Conservation (phyloP, 2,888 invertebrate genomes). For the Abscondita cerata region DNA sequence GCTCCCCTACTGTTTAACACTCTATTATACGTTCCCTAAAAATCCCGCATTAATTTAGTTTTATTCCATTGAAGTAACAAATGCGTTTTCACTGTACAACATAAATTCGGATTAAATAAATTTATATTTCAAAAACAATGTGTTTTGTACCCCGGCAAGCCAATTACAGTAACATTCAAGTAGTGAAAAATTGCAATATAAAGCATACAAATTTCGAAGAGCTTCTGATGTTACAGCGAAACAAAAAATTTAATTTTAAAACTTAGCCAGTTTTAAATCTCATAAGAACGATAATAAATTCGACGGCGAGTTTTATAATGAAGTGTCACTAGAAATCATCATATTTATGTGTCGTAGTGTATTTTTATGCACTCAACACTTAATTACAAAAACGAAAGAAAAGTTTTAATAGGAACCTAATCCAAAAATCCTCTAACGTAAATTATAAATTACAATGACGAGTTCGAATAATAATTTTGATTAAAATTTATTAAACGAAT, state of each 20-base stretch:
- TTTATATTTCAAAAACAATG: neutral
- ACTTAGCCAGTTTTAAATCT: constrained; percentile 23
- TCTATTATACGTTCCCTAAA: too few relatives aligned
- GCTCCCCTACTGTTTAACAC: too few relatives aligned
- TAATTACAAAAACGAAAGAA: constrained; percentile 22
- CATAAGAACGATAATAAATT: constrained; percentile 29
- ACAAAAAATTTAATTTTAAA: constrained; percentile 12
- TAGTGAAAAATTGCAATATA: constrained; percentile 1
- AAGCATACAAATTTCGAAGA: constrained; percentile 1
- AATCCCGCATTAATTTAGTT: too few relatives aligned
- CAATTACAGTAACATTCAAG: constrained; percentile 8
- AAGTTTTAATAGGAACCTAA: constrained; percentile 42
- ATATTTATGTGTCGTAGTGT: constrained; percentile 25
- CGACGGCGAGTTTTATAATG: constrained; percentile 22
- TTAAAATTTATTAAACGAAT: constrained; percentile 24
- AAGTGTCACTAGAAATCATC: constrained; percentile 33
- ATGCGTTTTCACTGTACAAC: constrained; percentile 1
- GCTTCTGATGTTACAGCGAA: neutral
- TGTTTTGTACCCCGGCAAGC: neutral
- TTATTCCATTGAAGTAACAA: too few relatives aligned
- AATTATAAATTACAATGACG: constrained; percentile 34
- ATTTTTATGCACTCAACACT: constrained; percentile 23
- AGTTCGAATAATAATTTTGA: constrained; percentile 20
- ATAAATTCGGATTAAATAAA: neutral
- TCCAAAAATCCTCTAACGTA: constrained; percentile 41